Conservation (phyloP, 2,113 vertebrate species). For the Prietella phreatophila region DNA sequence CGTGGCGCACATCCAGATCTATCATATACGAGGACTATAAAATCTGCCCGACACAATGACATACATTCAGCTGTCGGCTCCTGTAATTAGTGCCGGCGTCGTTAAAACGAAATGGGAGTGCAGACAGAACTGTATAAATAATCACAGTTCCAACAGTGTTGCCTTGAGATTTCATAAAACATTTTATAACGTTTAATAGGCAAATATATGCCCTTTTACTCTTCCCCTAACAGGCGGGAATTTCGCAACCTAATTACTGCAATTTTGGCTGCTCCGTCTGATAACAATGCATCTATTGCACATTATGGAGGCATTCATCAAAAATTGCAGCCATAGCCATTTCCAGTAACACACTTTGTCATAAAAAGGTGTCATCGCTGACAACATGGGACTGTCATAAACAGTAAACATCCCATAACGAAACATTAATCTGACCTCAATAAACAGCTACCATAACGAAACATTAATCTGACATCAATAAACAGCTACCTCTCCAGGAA, state of each 20-base stretch:
- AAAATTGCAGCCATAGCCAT: conserved; percentile 27
- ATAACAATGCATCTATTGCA: conserved; percentile 40
- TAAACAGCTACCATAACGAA: conserved; percentile 32
- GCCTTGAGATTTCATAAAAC: conserved; percentile 43
- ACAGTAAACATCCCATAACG: conserved; percentile 39
- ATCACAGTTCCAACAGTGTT: conserved; percentile 4
- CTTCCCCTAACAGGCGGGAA: conserved; percentile 24
- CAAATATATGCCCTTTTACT: conserved; percentile 21
- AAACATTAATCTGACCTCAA: conserved; percentile 25
- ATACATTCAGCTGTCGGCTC: conserved; percentile 42
- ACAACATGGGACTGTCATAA: conserved; percentile 16
- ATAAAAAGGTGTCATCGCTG: conserved; percentile 11
- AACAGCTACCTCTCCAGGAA: no score
- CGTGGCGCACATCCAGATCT: conserved; percentile 22
- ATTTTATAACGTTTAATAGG: conserved; percentile 34
- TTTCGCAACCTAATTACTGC: conserved; percentile 35
- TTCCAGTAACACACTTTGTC: conserved; percentile 26
- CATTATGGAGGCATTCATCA: conserved; percentile 47
- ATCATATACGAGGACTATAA: conserved; percentile 29
- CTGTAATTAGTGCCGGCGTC: conserved; percentile 47
- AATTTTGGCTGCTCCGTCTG: conserved; percentile 28
- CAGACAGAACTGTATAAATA: conserved; percentile 34
- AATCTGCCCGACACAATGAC: conserved; percentile 25
- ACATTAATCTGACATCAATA: no score
- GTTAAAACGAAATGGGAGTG: conserved; percentile 29